Conservation (phyloP, 2,797 vertebrate species). For the Mus minutoides region DNA sequence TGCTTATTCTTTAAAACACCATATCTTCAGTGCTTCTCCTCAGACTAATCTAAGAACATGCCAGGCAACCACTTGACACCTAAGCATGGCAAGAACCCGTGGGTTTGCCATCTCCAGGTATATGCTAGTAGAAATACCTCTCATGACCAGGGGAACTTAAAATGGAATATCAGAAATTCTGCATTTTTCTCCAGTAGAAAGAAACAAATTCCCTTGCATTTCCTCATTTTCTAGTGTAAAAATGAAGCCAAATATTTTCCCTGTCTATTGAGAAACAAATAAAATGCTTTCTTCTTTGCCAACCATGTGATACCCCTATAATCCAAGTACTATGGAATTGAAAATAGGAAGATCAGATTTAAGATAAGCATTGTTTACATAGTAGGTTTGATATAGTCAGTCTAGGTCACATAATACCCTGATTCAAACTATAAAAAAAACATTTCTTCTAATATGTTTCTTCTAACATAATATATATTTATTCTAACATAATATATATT, state of each 20-base stretch:
- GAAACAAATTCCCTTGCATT: neutral
- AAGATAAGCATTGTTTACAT: neutral
- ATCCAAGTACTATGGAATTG: no score
- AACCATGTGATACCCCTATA: neutral
- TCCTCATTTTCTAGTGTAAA: neutral
- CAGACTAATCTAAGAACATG: neutral
- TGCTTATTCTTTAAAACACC: neutral
- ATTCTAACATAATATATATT: neutral
- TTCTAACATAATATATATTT: no score
- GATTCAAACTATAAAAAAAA: neutral
- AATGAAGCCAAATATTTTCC: no score
- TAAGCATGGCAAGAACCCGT: accelerated
- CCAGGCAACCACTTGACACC: neutral
- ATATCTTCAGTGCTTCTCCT: neutral
- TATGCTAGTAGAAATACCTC: neutral
- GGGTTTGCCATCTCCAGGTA: accelerated
- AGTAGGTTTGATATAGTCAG: neutral
- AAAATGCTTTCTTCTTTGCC: neutral
- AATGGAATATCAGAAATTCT: neutral
- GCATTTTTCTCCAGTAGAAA: neutral
- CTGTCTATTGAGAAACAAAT: neutral
- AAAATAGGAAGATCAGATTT: neutral
- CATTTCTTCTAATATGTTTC: neutral
- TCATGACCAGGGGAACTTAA: neutral
- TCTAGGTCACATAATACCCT: neutral